These are phyloP conservation scores for Ctenopoma multispine DNA, from an alignment of 2,797 vertebrate genomes.

Conservation along the genomic window DNA sequence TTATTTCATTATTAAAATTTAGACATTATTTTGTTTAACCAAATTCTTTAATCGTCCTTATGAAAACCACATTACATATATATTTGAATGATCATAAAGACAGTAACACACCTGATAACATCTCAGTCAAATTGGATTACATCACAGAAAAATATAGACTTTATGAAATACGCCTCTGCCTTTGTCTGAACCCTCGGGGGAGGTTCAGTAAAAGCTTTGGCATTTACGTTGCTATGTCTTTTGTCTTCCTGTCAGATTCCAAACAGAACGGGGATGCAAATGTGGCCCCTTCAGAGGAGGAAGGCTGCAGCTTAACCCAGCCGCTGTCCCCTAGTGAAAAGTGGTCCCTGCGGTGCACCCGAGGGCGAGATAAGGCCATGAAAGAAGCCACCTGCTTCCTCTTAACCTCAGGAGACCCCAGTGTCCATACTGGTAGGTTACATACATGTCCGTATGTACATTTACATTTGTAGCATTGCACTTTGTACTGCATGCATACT, in stretches of 20 bases:
- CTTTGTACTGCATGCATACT: neutral
- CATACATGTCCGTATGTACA: neutral
- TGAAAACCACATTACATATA: too few relatives aligned
- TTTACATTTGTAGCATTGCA: neutral
- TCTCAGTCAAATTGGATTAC: slow-evolving; percentile 68
- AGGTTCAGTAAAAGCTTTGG: slow-evolving; percentile 72
- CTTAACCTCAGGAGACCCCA: slow-evolving; percentile 86
- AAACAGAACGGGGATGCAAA: slow-evolving; percentile 97
- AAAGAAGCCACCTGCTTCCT: slow-evolving; percentile 93
- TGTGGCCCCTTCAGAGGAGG: slow-evolving; percentile 90
- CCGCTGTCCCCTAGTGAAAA: slow-evolving; percentile 87
- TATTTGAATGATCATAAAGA: too few relatives aligned
- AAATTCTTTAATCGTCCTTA: neutral
- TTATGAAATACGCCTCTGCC: slow-evolving; percentile 44
- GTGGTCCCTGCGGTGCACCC: slow-evolving; percentile 85
- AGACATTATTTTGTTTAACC: neutral
- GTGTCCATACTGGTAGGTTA: slow-evolving; percentile 86
- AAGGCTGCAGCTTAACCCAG: slow-evolving; percentile 89
- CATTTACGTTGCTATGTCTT: slow-evolving; percentile 64
- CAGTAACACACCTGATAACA: slow-evolving; percentile 40
- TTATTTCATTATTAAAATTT: slow-evolving; percentile 2
- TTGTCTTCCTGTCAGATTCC: slow-evolving; percentile 86
- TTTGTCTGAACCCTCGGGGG: slow-evolving; percentile 53
- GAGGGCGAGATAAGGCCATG: slow-evolving; percentile 90
- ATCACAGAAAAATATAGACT: slow-evolving; percentile 54